Percentiles rank a stretch among this genome's conserved stretches.
Conservation (phyloP, 2,888 invertebrate genomes). For the Biston stratarius region DNA sequence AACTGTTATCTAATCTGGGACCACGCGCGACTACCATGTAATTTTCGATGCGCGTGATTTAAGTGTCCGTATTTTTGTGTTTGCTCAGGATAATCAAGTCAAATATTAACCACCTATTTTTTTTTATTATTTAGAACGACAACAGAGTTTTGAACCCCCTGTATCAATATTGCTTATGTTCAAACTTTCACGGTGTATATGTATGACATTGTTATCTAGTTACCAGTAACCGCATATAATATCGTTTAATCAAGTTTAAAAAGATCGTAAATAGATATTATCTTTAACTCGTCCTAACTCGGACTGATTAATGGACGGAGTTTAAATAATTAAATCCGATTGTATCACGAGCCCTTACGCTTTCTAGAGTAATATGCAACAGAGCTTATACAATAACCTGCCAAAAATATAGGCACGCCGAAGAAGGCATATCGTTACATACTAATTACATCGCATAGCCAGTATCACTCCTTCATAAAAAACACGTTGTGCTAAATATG, state of each 20-base stretch:
- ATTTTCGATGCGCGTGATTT: too few relatives aligned
- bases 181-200: too few relatives aligned
- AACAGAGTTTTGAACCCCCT: too few relatives aligned
- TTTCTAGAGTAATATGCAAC: constrained; percentile 5
- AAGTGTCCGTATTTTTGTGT: too few relatives aligned
- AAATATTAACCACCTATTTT: too few relatives aligned
- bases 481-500: constrained; percentile 17
- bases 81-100: too few relatives aligned
- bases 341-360: constrained; percentile 4
- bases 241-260: background rate
- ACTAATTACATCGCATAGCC: constrained; percentile 17
- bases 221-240: too few relatives aligned
- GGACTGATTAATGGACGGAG: constrained; percentile 3
- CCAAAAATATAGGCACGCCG: constrained; percentile 32
- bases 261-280: background rate
- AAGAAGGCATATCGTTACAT: constrained; percentile 19
- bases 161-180: too few relatives aligned
- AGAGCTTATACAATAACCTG: constrained; percentile 16
- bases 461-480: constrained; percentile 13
- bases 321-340: background rate
- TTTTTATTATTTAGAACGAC: too few relatives aligned
- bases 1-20: too few relatives aligned
- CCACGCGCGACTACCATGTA: too few relatives aligned
- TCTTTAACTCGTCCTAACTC: background rate
- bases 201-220: too few relatives aligned